Evolutionary conservation across 2,888 invertebrate genomes (phyloP), one percentile per base, ranked within the genome.

Genomic region (Maniola hyperantus): DNA sequence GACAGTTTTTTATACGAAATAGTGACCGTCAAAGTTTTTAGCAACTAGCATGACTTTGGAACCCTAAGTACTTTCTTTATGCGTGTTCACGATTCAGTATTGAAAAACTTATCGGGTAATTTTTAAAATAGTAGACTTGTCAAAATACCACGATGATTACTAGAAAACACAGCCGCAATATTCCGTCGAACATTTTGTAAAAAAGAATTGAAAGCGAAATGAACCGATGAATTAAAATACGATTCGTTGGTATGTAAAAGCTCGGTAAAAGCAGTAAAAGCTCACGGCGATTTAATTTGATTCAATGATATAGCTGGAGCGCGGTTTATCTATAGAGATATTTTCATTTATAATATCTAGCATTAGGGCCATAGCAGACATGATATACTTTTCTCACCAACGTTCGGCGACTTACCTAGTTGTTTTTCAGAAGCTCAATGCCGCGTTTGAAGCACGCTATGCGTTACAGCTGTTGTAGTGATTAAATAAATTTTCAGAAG

Each of bases 181-280:
- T 5, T 20, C 11, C 20, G 20, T 26, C 18, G 5, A 20, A 20
- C 11, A 50, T 50, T 50, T 26, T 50, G 20, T 26, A 10, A 20
- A 50, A 51, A 51, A 51, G 13, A 26, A 26, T 51, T 51, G 50
- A 51, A 51, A 26, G 26, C 50, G 4, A 51, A 51, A 51, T 51
- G 50, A 51, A 51, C 50, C 50, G 50, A 26, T 20, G 26, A 26
- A 51, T 51, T 51, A 26, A 51, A 39, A 26, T 26, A 18, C 50
- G 50, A 20, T 51, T 51, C 50, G 26, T 51, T 51, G 50, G 11
- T 51, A 51, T 18, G 48, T 51, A 26, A 51, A 51, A 51, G 26
- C 13, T 51, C 26, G 39, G 39, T 39, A 39, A 39, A 51, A 51
- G 13, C 26, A 11, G 39, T 39, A 39, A 39, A 51, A 51, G 13